Conservation (phyloP, 2,888 invertebrate species). For the Scrobipalpa atriplicella region DNA sequence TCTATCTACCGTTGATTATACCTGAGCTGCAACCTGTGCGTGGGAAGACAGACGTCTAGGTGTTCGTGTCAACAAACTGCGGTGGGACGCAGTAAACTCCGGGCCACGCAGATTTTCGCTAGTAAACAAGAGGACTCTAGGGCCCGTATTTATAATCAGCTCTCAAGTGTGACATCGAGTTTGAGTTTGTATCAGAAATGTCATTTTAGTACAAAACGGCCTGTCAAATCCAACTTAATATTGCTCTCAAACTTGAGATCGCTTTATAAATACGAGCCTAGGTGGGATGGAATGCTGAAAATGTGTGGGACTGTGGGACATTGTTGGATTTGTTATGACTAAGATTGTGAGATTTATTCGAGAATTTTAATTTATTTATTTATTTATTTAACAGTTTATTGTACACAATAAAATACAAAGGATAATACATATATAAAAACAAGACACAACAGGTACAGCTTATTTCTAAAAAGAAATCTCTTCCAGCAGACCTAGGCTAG, state of each 20-base stretch:
- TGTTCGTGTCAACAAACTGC: constrained; percentile 56
- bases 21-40: constrained; percentile 41
- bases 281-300: not conserved
- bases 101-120: not conserved
- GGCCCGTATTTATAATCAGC: too few species aligned
- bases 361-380: not conserved
- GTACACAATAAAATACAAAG: too few species aligned
- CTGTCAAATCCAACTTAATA: too few species aligned
- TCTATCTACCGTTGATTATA: not conserved
- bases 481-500: too few species aligned
- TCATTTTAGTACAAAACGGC: too few species aligned
- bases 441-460: too few species aligned
- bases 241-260: too few species aligned
- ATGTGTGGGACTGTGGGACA: not conserved
- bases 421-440: too few species aligned
- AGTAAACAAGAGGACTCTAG: not conserved
- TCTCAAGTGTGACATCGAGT: too few species aligned
- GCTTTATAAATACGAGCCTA: too few species aligned
- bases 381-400: not conserved
- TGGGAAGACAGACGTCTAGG: constrained; percentile 71
- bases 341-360: not conserved
- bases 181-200: too few species aligned
- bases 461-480: too few species aligned
- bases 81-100: constrained; percentile 11
- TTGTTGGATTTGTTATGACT: not conserved